A percentile compares a stretch with the other conserved stretches of the same genome.
phyloP scores from a whole-genome alignment of 2,797 vertebrate genomes.

The Ambastaia sidthimunki region DNA sequence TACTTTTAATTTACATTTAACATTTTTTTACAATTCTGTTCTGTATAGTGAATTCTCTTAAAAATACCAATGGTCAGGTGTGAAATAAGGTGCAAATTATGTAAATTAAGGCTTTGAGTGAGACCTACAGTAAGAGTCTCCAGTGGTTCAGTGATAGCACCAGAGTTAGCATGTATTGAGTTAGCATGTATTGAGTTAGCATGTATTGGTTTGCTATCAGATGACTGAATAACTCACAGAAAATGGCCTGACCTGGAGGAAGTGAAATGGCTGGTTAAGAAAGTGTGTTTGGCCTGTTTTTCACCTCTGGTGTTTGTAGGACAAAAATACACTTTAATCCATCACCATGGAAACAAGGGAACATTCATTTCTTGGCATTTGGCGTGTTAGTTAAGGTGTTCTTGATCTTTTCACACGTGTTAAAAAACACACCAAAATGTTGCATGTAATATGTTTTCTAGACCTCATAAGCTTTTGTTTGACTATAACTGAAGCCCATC shows the following conservation, averaged over 20 bases:
- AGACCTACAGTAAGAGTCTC: background rate
- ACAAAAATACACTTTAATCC: slow-evolving; percentile 35
- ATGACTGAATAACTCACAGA: background rate
- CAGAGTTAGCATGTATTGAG: background rate
- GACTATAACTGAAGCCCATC: background rate
- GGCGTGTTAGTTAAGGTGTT: slow-evolving; percentile 13
- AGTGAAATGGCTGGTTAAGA: slow-evolving; percentile 1
- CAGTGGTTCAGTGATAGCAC: too few species aligned
- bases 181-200: background rate
- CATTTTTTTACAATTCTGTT: too few species aligned
- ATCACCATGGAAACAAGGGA: slow-evolving; percentile 49
- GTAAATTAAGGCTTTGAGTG: background rate
- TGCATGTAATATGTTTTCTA: background rate
- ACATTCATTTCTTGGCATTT: slow-evolving; percentile 8
- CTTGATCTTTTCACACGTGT: background rate
- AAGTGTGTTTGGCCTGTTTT: slow-evolving; percentile 12
- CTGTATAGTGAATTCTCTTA: background rate
- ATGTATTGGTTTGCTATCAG: background rate
- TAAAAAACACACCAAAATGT: background rate
- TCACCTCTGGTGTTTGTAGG: slow-evolving; percentile 28
- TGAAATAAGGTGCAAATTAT: too few species aligned
- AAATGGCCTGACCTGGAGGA: background rate
- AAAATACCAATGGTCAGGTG: background rate
- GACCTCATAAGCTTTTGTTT: background rate
- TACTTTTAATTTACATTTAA: too few species aligned